Conservation (phyloP, 2,113 vertebrate species). For the Aegithalos caudatus region DNA sequence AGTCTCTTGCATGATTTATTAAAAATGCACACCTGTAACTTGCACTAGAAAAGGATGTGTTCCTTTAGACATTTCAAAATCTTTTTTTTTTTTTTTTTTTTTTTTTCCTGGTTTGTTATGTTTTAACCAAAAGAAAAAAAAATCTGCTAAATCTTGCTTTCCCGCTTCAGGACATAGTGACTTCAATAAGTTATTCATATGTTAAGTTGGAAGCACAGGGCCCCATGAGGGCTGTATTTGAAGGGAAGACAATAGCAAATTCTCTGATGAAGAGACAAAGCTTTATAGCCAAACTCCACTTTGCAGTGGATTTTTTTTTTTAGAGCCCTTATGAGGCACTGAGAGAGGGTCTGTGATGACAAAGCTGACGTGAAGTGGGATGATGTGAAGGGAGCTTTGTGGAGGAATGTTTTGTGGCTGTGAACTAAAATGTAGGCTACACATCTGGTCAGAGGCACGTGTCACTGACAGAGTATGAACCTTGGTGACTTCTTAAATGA, state of each 20-base stretch:
- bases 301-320: neutral
- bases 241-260: neutral
- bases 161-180: neutral
- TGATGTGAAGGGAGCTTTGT: neutral
- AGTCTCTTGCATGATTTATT: neutral
- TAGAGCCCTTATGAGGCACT: neutral
- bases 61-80: neutral
- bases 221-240: neutral
- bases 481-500: slow-evolving; percentile 2
- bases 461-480: neutral
- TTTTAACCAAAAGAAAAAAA: neutral
- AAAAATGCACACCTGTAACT: neutral
- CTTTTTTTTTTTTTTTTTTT: neutral
- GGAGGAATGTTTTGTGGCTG: neutral
- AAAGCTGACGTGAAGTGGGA: neutral
- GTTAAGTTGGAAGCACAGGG: rapidly evolving
- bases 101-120: neutral
- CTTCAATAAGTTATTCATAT: neutral
- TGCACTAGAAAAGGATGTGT: neutral
- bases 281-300: neutral
- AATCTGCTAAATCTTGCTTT: neutral
- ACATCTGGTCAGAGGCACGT: neutral
- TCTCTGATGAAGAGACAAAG: neutral
- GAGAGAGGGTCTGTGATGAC: neutral
- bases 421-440: neutral